A percentile compares a stretch with the other conserved stretches of the same genome.
These are phyloP conservation scores for Cryptoblepharus egeriae DNA, from an alignment of 2,797 vertebrate genomes.

Conservation along the genomic window DNA sequence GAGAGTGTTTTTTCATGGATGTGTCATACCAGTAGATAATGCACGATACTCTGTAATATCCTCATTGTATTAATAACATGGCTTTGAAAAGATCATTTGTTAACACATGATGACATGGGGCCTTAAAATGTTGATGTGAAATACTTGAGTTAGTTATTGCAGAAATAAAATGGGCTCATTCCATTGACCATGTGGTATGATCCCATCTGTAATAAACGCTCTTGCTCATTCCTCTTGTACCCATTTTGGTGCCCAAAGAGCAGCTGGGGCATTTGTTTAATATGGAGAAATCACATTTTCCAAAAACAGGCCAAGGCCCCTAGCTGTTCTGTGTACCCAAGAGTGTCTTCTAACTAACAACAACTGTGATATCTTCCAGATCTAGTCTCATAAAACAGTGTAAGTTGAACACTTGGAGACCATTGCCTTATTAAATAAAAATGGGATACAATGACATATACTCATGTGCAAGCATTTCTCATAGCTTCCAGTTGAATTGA, in stretches of 20 bases:
- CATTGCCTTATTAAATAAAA: slow-evolving; percentile 67
- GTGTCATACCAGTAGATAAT: slow-evolving; percentile 64
- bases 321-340: slow-evolving; percentile 70
- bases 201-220: slow-evolving; percentile 71
- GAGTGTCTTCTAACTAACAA: slow-evolving; percentile 72
- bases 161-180: slow-evolving; percentile 68
- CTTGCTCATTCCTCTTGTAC: slow-evolving; percentile 63
- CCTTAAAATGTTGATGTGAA: slow-evolving; percentile 72
- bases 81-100: slow-evolving; percentile 69
- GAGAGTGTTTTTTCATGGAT: slow-evolving; percentile 60
- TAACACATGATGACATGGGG: slow-evolving; percentile 62
- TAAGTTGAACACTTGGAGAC: slow-evolving; percentile 65
- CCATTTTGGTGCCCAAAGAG: slow-evolving; percentile 71
- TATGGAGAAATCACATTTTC: slow-evolving; percentile 68
- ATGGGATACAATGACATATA: slow-evolving; percentile 56
- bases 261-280: slow-evolving; percentile 74
- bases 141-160: slow-evolving; percentile 69
- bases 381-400: slow-evolving; percentile 72
- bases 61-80: slow-evolving; percentile 71
- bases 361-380: slow-evolving; percentile 68
- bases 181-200: slow-evolving; percentile 73
- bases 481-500: slow-evolving; percentile 51
- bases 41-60: slow-evolving; percentile 58
- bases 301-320: slow-evolving; percentile 65
- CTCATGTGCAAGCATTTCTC: slow-evolving; percentile 50